Percentiles rank a stretch among this genome's conserved stretches.
Evolutionary conservation across 2,797 vertebrate genomes (phyloP).

Genomic region (Periophthalmus magnuspinnatus): DNA sequence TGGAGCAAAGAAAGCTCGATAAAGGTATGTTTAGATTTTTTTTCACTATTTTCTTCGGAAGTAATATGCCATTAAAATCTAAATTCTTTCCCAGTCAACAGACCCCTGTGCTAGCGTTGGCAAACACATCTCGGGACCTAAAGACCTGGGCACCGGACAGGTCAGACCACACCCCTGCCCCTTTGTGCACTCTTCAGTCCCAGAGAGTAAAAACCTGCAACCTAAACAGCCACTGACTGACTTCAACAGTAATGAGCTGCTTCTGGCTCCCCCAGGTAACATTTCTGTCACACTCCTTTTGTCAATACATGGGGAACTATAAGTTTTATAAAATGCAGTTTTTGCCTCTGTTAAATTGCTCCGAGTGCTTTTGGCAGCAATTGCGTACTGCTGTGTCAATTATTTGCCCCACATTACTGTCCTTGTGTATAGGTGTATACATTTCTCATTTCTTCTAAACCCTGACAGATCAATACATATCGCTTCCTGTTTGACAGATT

Average conservation of each 20-base stretch:
- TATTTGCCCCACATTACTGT: not conserved
- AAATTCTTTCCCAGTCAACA: slow-evolving; percentile 52
- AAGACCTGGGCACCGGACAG: slow-evolving; percentile 40
- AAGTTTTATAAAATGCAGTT: not conserved
- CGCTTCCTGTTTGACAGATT: slow-evolving; percentile 56
- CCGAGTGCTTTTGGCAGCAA: slow-evolving; percentile 4
- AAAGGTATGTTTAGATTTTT: slow-evolving; percentile 75
- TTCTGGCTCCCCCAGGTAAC: slow-evolving; percentile 72
- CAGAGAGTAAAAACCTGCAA: slow-evolving; percentile 30
- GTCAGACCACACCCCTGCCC: slow-evolving; percentile 24
- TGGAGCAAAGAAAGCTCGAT: slow-evolving; percentile 57
- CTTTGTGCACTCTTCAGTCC: slow-evolving; percentile 18
- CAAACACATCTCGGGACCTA: slow-evolving; percentile 26
- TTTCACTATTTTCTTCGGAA: not conserved
- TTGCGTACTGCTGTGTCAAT: not conserved
- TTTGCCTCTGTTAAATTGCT: slow-evolving; percentile 1
- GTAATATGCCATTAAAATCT: slow-evolving; percentile 11
- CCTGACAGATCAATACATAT: slow-evolving; percentile 10
- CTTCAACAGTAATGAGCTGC: slow-evolving; percentile 48
- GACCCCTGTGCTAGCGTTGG: slow-evolving; percentile 37
- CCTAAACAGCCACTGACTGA: slow-evolving; percentile 23
- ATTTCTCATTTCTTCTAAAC: slow-evolving; percentile 8
- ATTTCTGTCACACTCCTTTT: not conserved
- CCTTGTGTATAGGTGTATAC: not conserved
- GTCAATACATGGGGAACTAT: not conserved